Percentiles rank a stretch among this genome's conserved stretches.
Conservation (phyloP, 2,888 invertebrate genomes). For the Drosophila mulleri region DNA sequence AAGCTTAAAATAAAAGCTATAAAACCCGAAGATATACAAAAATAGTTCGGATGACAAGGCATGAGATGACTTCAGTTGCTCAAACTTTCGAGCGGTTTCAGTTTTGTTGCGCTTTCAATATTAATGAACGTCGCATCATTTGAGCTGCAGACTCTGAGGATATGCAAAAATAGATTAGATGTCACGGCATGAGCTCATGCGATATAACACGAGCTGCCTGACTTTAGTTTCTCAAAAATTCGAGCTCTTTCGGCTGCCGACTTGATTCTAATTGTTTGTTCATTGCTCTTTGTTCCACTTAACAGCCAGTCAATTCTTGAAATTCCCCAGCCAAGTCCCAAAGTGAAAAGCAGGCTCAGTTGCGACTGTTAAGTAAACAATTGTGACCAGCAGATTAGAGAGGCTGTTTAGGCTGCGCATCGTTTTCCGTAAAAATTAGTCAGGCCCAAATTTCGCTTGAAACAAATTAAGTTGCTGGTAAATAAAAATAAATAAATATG, state of each 20-base stretch:
- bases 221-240: not conserved
- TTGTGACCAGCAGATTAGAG: slow-evolving; percentile 24
- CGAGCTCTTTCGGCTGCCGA: not conserved
- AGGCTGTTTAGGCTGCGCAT: slow-evolving; percentile 14
- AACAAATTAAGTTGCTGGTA: slow-evolving; percentile 6
- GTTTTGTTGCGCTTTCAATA: too few relatives aligned
- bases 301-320: not conserved
- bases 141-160: too few relatives aligned
- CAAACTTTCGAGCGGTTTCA: too few relatives aligned
- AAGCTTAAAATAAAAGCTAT: not conserved
- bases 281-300: slow-evolving; percentile 3
- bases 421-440: slow-evolving; percentile 27
- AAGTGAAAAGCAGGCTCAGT: not conserved
- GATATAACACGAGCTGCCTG: not conserved
- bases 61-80: too few relatives aligned
- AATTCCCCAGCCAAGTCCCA: not conserved
- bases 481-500: slow-evolving; percentile 16
- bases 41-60: not conserved
- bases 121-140: too few relatives aligned
- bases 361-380: slow-evolving; percentile 8
- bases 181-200: too few relatives aligned
- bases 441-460: slow-evolving; percentile 18
- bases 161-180: too few relatives aligned
- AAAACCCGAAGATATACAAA: not conserved
- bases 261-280: not conserved